These are phyloP conservation scores for Caiman crocodilus DNA, from an alignment of 2,797 vertebrate species.

Conservation along the genomic window DNA sequence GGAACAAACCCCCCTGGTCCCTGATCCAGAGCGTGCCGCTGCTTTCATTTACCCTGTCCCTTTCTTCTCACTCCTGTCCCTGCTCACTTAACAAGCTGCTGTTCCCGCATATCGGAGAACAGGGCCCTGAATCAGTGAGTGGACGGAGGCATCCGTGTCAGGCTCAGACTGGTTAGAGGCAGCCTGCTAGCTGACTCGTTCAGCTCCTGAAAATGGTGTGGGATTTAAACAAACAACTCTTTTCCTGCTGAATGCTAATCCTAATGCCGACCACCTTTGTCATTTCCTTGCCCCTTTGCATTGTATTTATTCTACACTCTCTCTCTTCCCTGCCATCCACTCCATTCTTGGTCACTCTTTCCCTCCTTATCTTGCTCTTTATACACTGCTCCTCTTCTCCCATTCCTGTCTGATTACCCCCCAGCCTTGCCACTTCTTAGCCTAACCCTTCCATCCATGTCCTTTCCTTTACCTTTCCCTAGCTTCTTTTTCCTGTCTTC, in stretches of 20 bases:
- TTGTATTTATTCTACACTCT: constrained; percentile 6
- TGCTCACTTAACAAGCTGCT: constrained; percentile 31
- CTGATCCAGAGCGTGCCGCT: constrained; percentile 40
- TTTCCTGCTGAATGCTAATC: constrained; percentile 3
- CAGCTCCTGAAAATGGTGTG: constrained; percentile 25
- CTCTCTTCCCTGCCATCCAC: constrained; percentile 25
- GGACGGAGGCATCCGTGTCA: constrained; percentile 5
- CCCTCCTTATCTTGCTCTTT: constrained; percentile 28
- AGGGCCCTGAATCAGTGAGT: constrained; percentile 44
- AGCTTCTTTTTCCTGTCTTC: neutral
- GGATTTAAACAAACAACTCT: neutral
- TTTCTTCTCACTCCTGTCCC: constrained; percentile 14
- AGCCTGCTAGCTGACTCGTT: neutral
- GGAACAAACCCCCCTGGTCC: neutral
- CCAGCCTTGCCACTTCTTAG: neutral
- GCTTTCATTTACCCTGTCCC: constrained; percentile 15
- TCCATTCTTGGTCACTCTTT: neutral
- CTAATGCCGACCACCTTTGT: neutral
- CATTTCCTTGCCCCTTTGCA: constrained; percentile 17
- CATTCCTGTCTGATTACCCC: constrained; percentile 21
- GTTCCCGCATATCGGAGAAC: neutral
- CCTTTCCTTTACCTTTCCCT: neutral
- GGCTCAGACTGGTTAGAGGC: neutral
- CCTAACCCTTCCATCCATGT: constrained; percentile 12
- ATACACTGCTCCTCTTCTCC: constrained; percentile 5